Evolutionary conservation across 2,797 vertebrate species (phyloP).

Genomic region (Bucorvus abyssinicus): DNA sequence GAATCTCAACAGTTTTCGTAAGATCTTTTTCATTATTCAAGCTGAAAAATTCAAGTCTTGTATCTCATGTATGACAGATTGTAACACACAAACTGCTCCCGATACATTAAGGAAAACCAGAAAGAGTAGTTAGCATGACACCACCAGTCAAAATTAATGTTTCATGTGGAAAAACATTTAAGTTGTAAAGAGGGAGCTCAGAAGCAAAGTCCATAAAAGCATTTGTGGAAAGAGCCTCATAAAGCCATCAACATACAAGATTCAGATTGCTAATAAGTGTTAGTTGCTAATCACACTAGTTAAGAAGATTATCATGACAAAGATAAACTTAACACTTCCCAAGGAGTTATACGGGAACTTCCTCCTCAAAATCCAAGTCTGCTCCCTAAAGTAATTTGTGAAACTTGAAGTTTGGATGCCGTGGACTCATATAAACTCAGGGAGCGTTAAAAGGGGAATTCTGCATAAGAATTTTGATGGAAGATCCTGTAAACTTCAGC

Average conservation of each 20-base stretch:
- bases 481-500: neutral
- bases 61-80: neutral
- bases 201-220: fast-evolving
- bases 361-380: neutral
- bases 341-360: neutral
- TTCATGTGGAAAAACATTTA: neutral
- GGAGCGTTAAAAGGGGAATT: neutral
- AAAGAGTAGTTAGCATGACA: neutral
- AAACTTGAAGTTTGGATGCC: neutral
- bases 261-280: neutral
- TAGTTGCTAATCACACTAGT: neutral
- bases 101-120: neutral
- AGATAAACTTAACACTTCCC: neutral
- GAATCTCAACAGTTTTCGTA: neutral
- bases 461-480: neutral
- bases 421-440: neutral
- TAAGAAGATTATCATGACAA: neutral
- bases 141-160: neutral
- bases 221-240: neutral
- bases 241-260: neutral
- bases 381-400: neutral
- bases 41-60: neutral
- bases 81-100: neutral
- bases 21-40: neutral
- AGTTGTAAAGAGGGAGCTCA: neutral